These are phyloP conservation scores for Cataglyphis livida DNA, from an alignment of 2,888 invertebrate genomes.

Conservation along the genomic window DNA sequence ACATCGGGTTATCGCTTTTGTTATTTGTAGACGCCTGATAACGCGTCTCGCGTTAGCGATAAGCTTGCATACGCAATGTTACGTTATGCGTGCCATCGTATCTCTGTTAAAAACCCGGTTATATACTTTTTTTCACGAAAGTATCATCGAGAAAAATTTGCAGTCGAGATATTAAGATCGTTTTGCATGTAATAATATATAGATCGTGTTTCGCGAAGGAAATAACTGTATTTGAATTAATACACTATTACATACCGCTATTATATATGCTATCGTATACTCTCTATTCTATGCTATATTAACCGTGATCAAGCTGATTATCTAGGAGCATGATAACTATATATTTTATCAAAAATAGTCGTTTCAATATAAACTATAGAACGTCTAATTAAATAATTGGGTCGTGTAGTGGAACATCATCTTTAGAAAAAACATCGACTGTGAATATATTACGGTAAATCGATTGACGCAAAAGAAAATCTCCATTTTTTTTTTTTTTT, in stretches of 20 bases:
- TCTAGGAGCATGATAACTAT: background rate
- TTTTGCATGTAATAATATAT: background rate
- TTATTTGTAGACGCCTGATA: conserved; percentile 43
- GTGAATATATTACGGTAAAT: background rate
- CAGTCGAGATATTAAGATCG: background rate
- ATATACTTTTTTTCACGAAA: background rate
- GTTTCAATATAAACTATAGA: background rate
- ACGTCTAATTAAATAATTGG: conserved; percentile 4
- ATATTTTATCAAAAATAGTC: background rate
- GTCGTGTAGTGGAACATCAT: background rate
- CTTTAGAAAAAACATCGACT: background rate
- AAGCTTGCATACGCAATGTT: conserved; percentile 26
- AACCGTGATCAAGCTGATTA: conserved; percentile 1
- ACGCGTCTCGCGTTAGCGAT: conserved; percentile 11
- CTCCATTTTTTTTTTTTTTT: background rate
- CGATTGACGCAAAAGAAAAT: background rate
- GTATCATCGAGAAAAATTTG: conserved; percentile 1
- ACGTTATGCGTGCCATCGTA: conserved; percentile 24
- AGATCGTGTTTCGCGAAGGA: conserved; percentile 1
- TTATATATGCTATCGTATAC: background rate
- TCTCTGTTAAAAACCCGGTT: background rate
- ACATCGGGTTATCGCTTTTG: conserved; percentile 59
- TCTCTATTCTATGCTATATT: conserved; percentile 4
- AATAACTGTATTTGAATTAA: conserved; percentile 26
- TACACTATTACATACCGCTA: conserved; percentile 18